Evolutionary conservation across 2,113 vertebrate genomes (phyloP).

Genomic region (Chamaetylas fuelleborni): DNA sequence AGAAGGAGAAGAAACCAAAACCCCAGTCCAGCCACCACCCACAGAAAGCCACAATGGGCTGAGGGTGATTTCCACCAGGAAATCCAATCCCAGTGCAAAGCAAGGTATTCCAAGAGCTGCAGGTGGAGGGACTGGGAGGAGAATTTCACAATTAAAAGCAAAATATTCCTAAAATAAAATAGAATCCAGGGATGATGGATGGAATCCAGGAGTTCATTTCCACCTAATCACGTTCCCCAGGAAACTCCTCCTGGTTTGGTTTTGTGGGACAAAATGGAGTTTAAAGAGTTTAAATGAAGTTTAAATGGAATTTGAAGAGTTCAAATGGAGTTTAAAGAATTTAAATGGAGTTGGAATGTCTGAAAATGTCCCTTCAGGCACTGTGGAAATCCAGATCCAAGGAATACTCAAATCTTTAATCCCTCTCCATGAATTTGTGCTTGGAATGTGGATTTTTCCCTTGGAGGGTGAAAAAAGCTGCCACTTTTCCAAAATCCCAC

Average conservation of each 20-base stretch:
- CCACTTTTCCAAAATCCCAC: background rate
- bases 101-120: conserved; percentile 69
- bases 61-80: conserved; percentile 75
- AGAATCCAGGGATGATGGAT: background rate
- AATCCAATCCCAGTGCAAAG: conserved; percentile 60
- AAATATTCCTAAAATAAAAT: background rate
- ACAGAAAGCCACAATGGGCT: conserved; percentile 69
- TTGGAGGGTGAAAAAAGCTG: background rate
- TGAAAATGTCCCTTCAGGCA: background rate
- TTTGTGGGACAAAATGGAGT: background rate
- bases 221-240: rapidly evolving
- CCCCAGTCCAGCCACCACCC: conserved; percentile 57
- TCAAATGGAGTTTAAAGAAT: background rate
- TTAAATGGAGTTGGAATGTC: no score
- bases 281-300: no score
- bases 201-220: background rate
- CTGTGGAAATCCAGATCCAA: background rate
- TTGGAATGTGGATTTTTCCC: background rate
- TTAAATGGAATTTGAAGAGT: no score
- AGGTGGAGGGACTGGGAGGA: background rate
- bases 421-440: background rate
- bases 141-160: background rate
- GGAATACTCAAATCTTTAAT: background rate
- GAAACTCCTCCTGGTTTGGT: background rate
- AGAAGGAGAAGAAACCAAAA: conserved; percentile 88